phyloP scores from a whole-genome alignment of 1,140 invertebrate species.

The Diploscapter pachys region DNA sequence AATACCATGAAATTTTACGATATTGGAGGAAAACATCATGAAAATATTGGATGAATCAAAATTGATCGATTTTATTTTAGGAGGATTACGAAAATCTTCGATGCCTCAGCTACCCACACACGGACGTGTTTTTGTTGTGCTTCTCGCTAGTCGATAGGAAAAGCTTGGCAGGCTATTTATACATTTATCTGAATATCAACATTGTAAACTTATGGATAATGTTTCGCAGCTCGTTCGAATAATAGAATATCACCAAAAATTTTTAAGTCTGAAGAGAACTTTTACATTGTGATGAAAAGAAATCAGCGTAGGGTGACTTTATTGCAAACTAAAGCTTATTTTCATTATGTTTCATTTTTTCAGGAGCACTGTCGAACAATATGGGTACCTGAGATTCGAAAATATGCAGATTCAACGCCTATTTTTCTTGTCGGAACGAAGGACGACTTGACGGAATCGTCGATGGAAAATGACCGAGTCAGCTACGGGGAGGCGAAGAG shows the following conservation, averaged over 20 bases:
- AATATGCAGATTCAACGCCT: constrained; percentile 40
- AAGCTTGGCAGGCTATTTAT: constrained; percentile 13
- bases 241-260: too few species aligned
- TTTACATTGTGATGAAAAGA: too few species aligned
- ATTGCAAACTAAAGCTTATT: too few species aligned
- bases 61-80: constrained; percentile 22
- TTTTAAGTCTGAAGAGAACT: too few species aligned
- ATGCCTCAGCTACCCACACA: constrained; percentile 37
- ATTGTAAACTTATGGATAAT: too few species aligned
- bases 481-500: constrained; percentile 30
- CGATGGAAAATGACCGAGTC: constrained; percentile 45
- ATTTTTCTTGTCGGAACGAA: constrained; percentile 45
- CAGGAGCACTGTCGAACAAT: constrained; percentile 27
- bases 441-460: constrained; percentile 35
- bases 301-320: too few species aligned
- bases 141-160: constrained; percentile 38
- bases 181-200: too few species aligned
- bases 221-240: too few species aligned
- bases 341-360: not conserved
- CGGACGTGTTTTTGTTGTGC: constrained; percentile 37
- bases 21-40: not conserved
- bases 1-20: not conserved
- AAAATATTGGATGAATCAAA: not conserved
- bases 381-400: constrained; percentile 40
- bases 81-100: constrained; percentile 40